Evolutionary conservation across 2,113 vertebrate genomes (phyloP).

Genomic region (Ptyas mucosa): DNA sequence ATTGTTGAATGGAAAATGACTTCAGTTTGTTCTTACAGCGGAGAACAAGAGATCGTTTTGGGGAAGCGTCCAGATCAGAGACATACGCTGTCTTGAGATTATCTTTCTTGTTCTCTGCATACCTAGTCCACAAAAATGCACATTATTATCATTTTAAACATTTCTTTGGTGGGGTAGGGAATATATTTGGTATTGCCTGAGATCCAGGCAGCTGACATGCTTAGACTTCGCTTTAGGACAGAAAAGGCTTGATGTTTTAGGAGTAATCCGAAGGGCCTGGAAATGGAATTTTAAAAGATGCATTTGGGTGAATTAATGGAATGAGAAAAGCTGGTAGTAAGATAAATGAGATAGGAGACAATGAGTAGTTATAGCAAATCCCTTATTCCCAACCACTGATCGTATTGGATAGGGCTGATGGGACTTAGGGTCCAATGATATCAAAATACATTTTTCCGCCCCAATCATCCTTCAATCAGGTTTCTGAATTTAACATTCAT

Average conservation of each 20-base stretch:
- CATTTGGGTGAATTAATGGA: neutral
- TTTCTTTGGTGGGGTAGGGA: neutral
- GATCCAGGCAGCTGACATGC: neutral
- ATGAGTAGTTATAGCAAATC: neutral
- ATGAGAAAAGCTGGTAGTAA: neutral
- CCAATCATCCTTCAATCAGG: neutral
- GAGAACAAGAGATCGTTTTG: constrained; percentile 35
- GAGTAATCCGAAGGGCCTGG: neutral
- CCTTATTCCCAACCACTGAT: neutral
- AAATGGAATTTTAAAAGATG: constrained; percentile 3
- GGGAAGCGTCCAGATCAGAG: constrained; percentile 1
- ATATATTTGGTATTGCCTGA: constrained; percentile 4
- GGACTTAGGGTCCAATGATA: neutral
- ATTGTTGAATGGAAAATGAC: constrained; percentile 34
- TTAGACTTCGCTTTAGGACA: neutral
- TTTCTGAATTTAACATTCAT: neutral
- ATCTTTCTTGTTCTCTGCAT: constrained; percentile 12
- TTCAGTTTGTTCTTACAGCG: constrained; percentile 27
- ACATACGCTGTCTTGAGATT: neutral
- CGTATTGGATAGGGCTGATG: neutral
- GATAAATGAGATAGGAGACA: constrained; percentile 4
- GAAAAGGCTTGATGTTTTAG: neutral
- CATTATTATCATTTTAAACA: neutral
- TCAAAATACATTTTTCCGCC: neutral
- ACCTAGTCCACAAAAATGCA: neutral